Percentiles rank a stretch among this genome's conserved stretches.
Conservation (phyloP, 2,888 invertebrate species). For the Subacronicta megacephala region DNA sequence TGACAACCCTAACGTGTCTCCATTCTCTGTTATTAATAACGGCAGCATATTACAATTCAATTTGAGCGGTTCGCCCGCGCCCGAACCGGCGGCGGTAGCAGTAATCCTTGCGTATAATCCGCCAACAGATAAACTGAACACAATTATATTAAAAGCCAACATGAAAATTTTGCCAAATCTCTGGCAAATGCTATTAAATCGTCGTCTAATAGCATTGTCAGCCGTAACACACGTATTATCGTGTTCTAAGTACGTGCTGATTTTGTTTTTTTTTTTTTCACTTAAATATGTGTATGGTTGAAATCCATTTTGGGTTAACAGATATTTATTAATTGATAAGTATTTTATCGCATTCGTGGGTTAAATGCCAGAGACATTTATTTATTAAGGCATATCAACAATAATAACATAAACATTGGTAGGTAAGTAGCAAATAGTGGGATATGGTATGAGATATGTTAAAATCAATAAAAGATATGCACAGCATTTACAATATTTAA, state of each 20-base stretch:
- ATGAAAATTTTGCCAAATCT: slow-evolving; percentile 82
- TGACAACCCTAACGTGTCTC: slow-evolving; percentile 70
- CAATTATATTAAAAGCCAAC: slow-evolving; percentile 88
- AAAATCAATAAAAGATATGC: too few relatives aligned
- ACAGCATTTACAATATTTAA: too few relatives aligned
- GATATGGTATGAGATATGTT: too few relatives aligned
- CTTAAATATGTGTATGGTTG: neutral
- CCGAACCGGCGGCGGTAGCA: slow-evolving; percentile 45
- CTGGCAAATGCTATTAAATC: slow-evolving; percentile 75
- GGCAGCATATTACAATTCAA: slow-evolving; percentile 88
- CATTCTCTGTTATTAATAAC: slow-evolving; percentile 83
- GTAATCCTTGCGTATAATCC: slow-evolving; percentile 79
- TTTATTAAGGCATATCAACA: too few relatives aligned
- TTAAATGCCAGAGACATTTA: too few relatives aligned
- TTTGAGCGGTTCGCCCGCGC: slow-evolving; percentile 78
- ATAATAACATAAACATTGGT: too few relatives aligned
- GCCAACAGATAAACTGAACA: slow-evolving; percentile 82
- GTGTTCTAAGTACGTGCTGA: slow-evolving; percentile 26
- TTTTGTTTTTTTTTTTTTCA: slow-evolving; percentile 5
- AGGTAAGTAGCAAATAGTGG: too few relatives aligned
- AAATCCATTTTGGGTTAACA: neutral
- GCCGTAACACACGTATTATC: slow-evolving; percentile 62
- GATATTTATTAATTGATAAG: too few relatives aligned
- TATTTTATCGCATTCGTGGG: too few relatives aligned
- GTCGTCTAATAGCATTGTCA: slow-evolving; percentile 78